Evolutionary conservation across 2,113 vertebrate species (phyloP).

Genomic region (Pelodiscus sinensis): DNA sequence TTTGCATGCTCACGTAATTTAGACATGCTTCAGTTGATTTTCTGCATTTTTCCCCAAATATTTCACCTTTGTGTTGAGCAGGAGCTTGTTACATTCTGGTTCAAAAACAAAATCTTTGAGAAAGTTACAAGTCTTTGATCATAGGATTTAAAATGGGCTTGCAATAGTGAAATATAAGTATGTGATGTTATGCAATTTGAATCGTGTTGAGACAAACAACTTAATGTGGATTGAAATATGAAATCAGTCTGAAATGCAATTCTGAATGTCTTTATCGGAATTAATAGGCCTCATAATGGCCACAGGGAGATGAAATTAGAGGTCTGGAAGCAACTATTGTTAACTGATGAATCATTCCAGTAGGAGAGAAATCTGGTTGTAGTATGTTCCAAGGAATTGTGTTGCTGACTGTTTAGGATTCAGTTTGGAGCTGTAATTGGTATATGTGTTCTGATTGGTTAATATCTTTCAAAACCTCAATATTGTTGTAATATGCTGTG

Average conservation of each 20-base stretch:
- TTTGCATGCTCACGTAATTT: background rate
- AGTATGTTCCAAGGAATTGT: slow-evolving; percentile 1
- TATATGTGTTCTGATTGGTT: background rate
- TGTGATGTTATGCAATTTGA: background rate
- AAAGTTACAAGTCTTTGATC: fast-evolving
- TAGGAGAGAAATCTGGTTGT: slow-evolving; percentile 1
- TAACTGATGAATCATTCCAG: slow-evolving; percentile 20
- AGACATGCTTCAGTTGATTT: background rate
- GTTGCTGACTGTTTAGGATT: background rate
- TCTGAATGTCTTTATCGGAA: slow-evolving; percentile 32
- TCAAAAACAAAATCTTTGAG: background rate
- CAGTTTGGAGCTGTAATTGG: background rate
- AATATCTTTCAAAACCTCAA: background rate
- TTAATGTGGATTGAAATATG: background rate
- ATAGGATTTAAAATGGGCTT: background rate
- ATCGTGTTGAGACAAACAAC: background rate
- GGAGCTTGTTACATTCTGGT: background rate
- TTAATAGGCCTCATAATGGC: slow-evolving; percentile 23
- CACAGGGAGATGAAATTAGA: slow-evolving; percentile 18
- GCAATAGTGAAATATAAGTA: background rate
- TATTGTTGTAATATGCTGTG: background rate
- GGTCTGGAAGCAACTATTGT: slow-evolving; percentile 24
- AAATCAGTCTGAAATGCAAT: background rate
- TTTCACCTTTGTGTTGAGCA: background rate
- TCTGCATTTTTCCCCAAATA: fast-evolving